Conservation (phyloP, 2,888 invertebrate species). For the Campoletis raptor region DNA sequence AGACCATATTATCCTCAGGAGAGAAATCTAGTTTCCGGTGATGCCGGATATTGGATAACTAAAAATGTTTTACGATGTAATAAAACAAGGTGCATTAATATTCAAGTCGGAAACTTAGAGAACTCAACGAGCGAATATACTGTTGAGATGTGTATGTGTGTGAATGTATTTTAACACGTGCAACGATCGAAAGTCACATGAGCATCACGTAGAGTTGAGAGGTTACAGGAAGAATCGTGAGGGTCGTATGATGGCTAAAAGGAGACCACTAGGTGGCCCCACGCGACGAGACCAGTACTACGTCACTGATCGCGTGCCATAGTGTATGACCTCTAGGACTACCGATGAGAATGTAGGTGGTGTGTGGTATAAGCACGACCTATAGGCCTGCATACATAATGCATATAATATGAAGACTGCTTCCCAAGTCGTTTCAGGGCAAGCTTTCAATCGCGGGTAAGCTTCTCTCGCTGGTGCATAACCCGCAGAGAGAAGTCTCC, state of each 20-base stretch:
- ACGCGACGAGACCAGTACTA: constrained; percentile 52
- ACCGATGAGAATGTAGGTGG: constrained; percentile 25
- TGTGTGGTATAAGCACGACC: constrained; percentile 68
- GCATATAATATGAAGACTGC: constrained; percentile 80
- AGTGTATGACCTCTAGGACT: constrained; percentile 67
- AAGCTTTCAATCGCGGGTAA: constrained; percentile 82
- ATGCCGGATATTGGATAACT: neutral
- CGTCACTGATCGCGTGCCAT: constrained; percentile 79
- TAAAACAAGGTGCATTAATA: constrained; percentile 5
- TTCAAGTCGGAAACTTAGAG: neutral
- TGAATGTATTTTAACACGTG: constrained; percentile 35
- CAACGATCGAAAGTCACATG: constrained; percentile 44
- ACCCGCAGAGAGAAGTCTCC: constrained; percentile 15
- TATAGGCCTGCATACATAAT: constrained; percentile 82
- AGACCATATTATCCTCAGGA: neutral
- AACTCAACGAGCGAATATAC: constrained; percentile 7
- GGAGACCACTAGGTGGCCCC: constrained; percentile 49
- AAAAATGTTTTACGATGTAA: constrained; percentile 5
- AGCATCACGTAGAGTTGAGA: constrained; percentile 47
- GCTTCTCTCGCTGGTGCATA: constrained; percentile 68
- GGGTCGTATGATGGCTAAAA: constrained; percentile 30
- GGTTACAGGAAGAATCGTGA: constrained; percentile 51
- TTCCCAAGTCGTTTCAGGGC: constrained; percentile 81
- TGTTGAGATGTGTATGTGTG: neutral
- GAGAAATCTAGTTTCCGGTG: neutral